These are phyloP conservation scores for Eupithecia vulgata DNA, from an alignment of 2,888 invertebrate species.

Conservation along the genomic window DNA sequence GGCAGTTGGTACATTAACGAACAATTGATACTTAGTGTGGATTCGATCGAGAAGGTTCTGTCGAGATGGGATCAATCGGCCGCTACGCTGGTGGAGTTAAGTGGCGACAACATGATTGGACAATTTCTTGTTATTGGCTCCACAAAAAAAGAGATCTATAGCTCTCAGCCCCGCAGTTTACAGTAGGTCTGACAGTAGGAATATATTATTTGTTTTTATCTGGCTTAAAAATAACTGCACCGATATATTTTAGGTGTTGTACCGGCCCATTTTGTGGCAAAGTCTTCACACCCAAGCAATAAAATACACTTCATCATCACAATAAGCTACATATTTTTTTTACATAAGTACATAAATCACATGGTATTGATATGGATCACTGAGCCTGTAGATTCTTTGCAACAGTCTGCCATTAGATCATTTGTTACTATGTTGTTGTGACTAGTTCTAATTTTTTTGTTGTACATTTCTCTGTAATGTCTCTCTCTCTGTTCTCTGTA, in stretches of 20 bases:
- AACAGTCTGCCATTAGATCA: too few species aligned
- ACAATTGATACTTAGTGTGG: constrained; percentile 3
- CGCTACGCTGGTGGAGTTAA: not conserved
- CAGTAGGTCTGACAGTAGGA: not conserved
- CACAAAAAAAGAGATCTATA: not conserved
- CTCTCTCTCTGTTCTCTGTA: too few species aligned
- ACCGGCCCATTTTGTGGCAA: not conserved
- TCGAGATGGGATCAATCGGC: not conserved
- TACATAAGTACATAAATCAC: too few species aligned
- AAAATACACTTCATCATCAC: not conserved
- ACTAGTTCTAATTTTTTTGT: too few species aligned
- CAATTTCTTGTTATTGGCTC: not conserved
- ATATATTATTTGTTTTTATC: not conserved
- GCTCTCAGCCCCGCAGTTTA: not conserved
- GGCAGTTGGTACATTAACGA: not conserved
- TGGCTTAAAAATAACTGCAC: not conserved
- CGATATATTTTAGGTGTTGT: not conserved
- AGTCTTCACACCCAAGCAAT: not conserved
- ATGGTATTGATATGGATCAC: too few species aligned
- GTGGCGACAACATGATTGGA: not conserved
- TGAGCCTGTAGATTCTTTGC: too few species aligned
- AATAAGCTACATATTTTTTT: too few species aligned
- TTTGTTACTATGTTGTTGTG: too few species aligned
- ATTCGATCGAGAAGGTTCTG: constrained; percentile 4
- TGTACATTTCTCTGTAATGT: too few species aligned